Conservation (phyloP, 2,888 invertebrate genomes). For the Drosophila robusta region DNA sequence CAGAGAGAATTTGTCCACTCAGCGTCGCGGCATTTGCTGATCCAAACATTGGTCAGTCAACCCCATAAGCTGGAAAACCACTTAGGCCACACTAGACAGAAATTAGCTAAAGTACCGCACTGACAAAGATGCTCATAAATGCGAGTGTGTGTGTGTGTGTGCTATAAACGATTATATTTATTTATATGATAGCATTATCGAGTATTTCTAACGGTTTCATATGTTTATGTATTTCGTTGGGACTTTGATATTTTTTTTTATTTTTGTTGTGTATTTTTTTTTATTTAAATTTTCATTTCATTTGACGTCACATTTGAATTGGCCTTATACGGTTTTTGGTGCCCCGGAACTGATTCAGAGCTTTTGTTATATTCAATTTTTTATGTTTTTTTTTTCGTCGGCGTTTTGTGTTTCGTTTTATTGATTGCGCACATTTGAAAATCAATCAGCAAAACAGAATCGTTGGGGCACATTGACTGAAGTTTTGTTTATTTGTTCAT, state of each 20-base stretch:
- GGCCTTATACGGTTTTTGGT: background rate
- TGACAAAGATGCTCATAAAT: constrained; percentile 27
- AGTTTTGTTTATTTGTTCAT: constrained; percentile 74
- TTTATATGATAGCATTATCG: constrained; percentile 7
- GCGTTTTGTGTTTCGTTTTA: constrained; percentile 35
- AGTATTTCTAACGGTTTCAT: background rate
- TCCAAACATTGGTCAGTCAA: constrained; percentile 9
- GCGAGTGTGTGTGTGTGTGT: background rate
- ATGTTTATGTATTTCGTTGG: constrained; percentile 3
- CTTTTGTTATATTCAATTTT: constrained; percentile 18
- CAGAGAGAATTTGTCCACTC: background rate
- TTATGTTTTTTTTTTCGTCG: constrained; percentile 14
- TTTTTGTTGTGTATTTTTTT: constrained; percentile 39
- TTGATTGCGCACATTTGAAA: constrained; percentile 77
- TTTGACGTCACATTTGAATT: constrained; percentile 53
- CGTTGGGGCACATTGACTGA: constrained; percentile 63
- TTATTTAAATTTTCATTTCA: constrained; percentile 46
- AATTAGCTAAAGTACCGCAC: constrained; percentile 39
- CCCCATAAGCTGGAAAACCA: constrained; percentile 24
- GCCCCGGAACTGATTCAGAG: constrained; percentile 2
- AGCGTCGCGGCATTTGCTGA: constrained; percentile 6
- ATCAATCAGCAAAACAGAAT: constrained; percentile 49
- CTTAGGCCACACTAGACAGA: constrained; percentile 34
- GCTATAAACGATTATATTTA: constrained; percentile 9
- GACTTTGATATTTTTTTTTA: background rate